Evolutionary conservation across 2,797 vertebrate species (phyloP).

Genomic region (Aulostomus chinensis): DNA sequence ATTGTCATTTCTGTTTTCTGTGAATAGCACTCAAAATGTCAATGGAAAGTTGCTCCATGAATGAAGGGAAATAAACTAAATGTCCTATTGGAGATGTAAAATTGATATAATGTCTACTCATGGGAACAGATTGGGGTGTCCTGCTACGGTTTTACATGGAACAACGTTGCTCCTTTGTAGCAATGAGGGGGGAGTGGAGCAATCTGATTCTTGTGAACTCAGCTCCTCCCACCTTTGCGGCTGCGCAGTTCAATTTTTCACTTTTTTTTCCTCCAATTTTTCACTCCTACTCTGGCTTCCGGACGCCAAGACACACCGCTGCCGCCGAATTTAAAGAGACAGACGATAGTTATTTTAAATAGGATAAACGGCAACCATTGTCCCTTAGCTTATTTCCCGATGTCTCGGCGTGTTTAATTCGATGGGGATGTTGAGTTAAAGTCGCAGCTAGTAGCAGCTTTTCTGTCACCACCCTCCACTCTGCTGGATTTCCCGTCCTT

Average conservation of each 20-base stretch:
- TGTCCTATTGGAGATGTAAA: not conserved
- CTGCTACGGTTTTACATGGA: slow-evolving; percentile 17
- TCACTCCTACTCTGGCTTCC: slow-evolving; percentile 81
- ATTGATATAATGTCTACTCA: too few relatives aligned
- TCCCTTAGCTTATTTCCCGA: slow-evolving; percentile 62
- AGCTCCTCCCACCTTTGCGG: slow-evolving; percentile 65
- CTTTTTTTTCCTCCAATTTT: slow-evolving; percentile 45
- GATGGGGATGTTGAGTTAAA: slow-evolving; percentile 60
- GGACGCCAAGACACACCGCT: slow-evolving; percentile 81
- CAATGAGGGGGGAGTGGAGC: slow-evolving; percentile 72
- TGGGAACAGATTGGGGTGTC: not conserved
- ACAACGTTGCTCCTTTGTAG: slow-evolving; percentile 71
- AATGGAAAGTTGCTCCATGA: slow-evolving; percentile 6
- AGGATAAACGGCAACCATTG: slow-evolving; percentile 79
- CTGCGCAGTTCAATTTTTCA: slow-evolving; percentile 72
- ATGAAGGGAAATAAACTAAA: too few relatives aligned
- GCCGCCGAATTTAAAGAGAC: slow-evolving; percentile 90
- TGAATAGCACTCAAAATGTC: slow-evolving; percentile 2
- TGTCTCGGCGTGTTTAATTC: slow-evolving; percentile 31
- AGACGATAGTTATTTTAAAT: slow-evolving; percentile 80
- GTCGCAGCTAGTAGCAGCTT: slow-evolving; percentile 66
- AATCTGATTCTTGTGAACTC: slow-evolving; percentile 59
- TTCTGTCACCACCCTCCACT: slow-evolving; percentile 66
- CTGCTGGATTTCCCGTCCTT: slow-evolving; percentile 61
- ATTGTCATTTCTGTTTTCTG: not conserved